Conservation (phyloP, 1,140 invertebrate species). For the Drosophila orosa region DNA sequence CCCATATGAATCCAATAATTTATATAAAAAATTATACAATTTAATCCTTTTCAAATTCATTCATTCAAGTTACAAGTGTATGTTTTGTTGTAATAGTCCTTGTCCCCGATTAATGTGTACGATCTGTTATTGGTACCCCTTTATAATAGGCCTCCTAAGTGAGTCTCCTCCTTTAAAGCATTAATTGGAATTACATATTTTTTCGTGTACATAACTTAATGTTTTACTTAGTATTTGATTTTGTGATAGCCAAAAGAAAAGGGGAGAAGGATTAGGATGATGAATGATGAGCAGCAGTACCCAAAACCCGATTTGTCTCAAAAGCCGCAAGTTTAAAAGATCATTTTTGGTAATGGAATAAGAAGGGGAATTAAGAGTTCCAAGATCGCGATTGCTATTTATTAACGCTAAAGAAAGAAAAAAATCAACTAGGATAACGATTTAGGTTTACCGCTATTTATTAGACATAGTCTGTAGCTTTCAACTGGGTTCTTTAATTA, state of each 20-base stretch:
- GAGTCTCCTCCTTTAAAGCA: conserved; percentile 1
- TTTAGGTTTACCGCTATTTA: conserved; percentile 43
- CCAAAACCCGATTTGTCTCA: conserved; percentile 29
- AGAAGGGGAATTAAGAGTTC: background rate
- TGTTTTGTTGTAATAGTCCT: background rate
- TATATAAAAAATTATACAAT: background rate
- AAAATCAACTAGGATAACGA: conserved; percentile 32
- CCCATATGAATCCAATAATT: background rate
- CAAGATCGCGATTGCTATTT: conserved; percentile 61
- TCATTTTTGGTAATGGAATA: conserved; percentile 7
- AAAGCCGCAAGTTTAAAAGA: conserved; percentile 14
- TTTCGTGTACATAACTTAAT: conserved; percentile 37
- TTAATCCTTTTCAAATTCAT: background rate
- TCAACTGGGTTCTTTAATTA: conserved; percentile 35
- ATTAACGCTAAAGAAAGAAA: conserved; percentile 51
- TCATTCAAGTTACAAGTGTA: too few species aligned
- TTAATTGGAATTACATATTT: conserved; percentile 3
- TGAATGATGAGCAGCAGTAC: background rate
- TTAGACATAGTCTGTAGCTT: conserved; percentile 37
- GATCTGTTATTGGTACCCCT: background rate
- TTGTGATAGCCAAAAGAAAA: conserved; percentile 67
- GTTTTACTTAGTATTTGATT: conserved; percentile 75
- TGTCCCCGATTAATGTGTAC: background rate
- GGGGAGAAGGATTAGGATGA: conserved; percentile 11
- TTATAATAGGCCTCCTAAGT: background rate